phyloP scores from a whole-genome alignment of 2,888 invertebrate species.

The Seira ritae region DNA sequence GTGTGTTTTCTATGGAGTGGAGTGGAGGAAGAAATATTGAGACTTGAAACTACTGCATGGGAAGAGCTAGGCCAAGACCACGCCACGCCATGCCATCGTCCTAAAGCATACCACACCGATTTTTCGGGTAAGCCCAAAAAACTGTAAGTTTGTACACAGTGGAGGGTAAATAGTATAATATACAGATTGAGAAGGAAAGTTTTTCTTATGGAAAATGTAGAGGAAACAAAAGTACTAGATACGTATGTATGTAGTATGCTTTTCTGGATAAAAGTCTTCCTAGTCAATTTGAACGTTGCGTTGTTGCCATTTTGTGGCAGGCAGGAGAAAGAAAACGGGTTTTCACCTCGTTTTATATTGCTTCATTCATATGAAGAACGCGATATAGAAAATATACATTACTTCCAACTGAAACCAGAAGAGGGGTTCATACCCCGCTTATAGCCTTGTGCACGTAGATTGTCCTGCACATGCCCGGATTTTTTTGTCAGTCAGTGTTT shows the following conservation, averaged over 20 bases:
- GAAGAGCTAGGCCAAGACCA: constrained; percentile 3
- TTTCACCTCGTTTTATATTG: constrained; percentile 42
- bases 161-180: neutral
- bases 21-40: neutral
- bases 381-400: neutral
- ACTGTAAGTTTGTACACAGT: constrained; percentile 1
- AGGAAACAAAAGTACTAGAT: too few species aligned
- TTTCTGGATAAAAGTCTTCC: neutral
- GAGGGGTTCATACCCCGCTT: neutral
- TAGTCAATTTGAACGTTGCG: neutral
- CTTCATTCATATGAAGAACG: neutral
- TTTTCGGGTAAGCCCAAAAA: constrained; percentile 14
- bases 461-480: constrained; percentile 53
- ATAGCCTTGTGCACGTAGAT: neutral
- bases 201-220: too few species aligned
- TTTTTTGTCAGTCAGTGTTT: constrained; percentile 16
- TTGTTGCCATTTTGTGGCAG: neutral
- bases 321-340: constrained; percentile 24
- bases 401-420: too few species aligned
- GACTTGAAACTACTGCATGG: constrained; percentile 9
- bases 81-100: neutral
- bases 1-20: neutral
- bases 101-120: constrained; percentile 8
- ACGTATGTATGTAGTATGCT: too few species aligned
- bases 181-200: too few species aligned